phyloP scores from a whole-genome alignment of 2,888 invertebrate genomes.

The Pammene aurita region DNA sequence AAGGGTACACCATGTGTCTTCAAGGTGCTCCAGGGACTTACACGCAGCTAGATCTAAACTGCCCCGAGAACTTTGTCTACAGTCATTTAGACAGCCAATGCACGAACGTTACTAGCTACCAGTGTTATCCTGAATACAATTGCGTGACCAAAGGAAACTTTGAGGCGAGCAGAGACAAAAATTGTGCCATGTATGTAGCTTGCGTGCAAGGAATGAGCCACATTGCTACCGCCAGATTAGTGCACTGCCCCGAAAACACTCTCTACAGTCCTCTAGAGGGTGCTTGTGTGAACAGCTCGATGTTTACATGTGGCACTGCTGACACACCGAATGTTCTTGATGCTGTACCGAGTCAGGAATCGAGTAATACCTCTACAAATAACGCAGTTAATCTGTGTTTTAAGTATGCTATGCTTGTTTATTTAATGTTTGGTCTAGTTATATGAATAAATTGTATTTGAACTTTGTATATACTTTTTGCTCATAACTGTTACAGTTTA shows the following conservation, averaged over 20 bases:
- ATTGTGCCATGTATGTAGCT: slow-evolving; percentile 62
- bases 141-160: slow-evolving; percentile 62
- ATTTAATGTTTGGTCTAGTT: slow-evolving; percentile 16
- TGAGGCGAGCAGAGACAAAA: slow-evolving; percentile 46
- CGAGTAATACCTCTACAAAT: slow-evolving; percentile 17
- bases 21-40: slow-evolving; percentile 55
- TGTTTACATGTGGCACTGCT: slow-evolving; percentile 51
- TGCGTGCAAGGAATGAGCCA: slow-evolving; percentile 61
- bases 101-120: slow-evolving; percentile 66
- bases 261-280: slow-evolving; percentile 54
- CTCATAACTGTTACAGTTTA: too few species aligned
- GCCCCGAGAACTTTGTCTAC: slow-evolving; percentile 66
- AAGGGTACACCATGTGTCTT: slow-evolving; percentile 72
- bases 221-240: slow-evolving; percentile 61
- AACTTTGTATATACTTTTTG: too few species aligned
- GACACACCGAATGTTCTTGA: slow-evolving; percentile 13
- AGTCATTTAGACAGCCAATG: slow-evolving; percentile 68
- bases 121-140: slow-evolving; percentile 59
- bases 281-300: slow-evolving; percentile 57
- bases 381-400: slow-evolving; percentile 35
- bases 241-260: slow-evolving; percentile 58
- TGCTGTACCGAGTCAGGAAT: slow-evolving; percentile 19
- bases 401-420: slow-evolving; percentile 18
- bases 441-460: slow-evolving; percentile 14
- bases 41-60: slow-evolving; percentile 64